Percentiles rank a stretch among this genome's conserved stretches.
These are phyloP conservation scores for Medauroidea extradentata DNA, from an alignment of 1,140 invertebrate species.

Conservation along the genomic window DNA sequence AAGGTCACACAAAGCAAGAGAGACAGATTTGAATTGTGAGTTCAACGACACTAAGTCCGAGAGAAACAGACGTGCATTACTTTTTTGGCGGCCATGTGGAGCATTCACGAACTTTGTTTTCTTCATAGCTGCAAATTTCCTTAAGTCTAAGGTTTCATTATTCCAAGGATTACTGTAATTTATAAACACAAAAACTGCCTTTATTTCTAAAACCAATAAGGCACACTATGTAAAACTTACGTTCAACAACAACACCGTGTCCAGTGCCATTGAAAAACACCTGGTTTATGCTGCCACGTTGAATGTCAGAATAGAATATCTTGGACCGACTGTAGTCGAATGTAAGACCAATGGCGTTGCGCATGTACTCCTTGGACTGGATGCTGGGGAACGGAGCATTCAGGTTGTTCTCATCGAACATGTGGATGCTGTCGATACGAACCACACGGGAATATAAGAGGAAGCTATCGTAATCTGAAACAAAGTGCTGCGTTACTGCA, in stretches of 20 bases:
- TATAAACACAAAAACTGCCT: no score
- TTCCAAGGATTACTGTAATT: no score
- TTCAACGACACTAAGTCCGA: no score
- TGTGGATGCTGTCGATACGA: slow-evolving; percentile 70
- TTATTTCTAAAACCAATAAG: no score
- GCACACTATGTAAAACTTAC: no score
- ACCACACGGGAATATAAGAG: slow-evolving; percentile 69
- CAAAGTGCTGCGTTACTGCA: slow-evolving; percentile 13
- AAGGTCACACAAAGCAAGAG: no score
- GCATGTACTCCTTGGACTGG: slow-evolving; percentile 61
- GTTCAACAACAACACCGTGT: slow-evolving; percentile 62
- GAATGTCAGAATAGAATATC: slow-evolving; percentile 85
- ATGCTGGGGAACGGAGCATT: slow-evolving; percentile 75
- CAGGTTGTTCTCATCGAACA: slow-evolving; percentile 61
- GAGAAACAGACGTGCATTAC: no score
- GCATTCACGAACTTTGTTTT: no score
- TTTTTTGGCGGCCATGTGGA: no score
- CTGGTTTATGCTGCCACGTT: slow-evolving; percentile 73
- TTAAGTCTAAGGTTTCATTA: no score
- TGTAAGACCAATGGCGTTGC: slow-evolving; percentile 79
- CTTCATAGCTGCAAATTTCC: no score
- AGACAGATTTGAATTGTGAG: no score
- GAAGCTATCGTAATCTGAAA: slow-evolving; percentile 66
- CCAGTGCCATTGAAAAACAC: slow-evolving; percentile 78
- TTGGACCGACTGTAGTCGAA: slow-evolving; percentile 67